A percentile compares a stretch with the other conserved stretches of the same genome.
Conservation (phyloP, 2,113 vertebrate species). For the Gasterosteus nipponicus region DNA sequence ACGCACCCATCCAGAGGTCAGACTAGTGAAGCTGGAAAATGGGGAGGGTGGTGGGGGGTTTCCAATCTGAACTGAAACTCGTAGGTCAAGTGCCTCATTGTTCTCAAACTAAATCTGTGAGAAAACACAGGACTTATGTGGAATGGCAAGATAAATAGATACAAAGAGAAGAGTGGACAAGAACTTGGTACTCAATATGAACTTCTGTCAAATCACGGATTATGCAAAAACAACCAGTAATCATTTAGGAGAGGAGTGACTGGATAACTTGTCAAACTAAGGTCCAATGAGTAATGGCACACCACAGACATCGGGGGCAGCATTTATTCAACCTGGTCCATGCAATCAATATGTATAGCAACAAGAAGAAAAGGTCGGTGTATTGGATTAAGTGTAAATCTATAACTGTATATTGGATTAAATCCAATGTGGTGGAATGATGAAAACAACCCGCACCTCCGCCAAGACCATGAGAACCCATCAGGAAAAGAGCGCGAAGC, state of each 20-base stretch:
- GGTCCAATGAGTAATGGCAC: neutral
- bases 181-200: no score
- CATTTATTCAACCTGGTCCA: no score
- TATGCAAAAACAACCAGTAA: neutral
- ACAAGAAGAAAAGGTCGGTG: no score
- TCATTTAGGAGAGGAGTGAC: neutral
- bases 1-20: slow-evolving; percentile 20
- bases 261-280: neutral
- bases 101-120: slow-evolving; percentile 5
- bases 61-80: slow-evolving; percentile 9
- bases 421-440: no score
- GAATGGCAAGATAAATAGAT: neutral
- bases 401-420: no score
- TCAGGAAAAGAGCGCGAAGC: no score
- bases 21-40: neutral
- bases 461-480: no score
- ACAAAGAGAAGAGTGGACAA: neutral
- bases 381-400: no score
- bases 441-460: no score
- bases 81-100: neutral
- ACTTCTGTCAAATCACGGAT: neutral
- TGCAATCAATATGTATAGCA: no score
- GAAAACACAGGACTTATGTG: neutral
- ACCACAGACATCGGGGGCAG: neutral
- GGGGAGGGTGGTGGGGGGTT: neutral